A percentile compares a stretch with the other conserved stretches of the same genome.
Conservation (phyloP, 2,113 vertebrate species). For the Hassar affinis region DNA sequence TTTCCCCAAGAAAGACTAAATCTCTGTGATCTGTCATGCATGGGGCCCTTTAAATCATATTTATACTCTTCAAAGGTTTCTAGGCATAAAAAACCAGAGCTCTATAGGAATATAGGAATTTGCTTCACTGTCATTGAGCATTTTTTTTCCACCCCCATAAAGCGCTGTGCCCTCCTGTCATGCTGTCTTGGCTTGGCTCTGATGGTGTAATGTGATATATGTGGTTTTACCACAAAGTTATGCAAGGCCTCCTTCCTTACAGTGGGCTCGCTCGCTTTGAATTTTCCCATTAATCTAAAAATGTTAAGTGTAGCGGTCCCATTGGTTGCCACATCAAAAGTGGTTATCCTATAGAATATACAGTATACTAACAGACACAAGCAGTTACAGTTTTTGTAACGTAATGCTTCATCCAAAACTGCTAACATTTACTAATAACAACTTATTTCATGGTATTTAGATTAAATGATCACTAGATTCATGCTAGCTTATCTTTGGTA, state of each 20-base stretch:
- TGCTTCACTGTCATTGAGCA: not conserved
- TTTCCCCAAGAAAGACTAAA: not conserved
- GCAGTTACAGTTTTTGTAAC: too few relatives aligned
- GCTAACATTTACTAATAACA: too few relatives aligned
- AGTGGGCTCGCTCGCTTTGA: slow-evolving; percentile 42
- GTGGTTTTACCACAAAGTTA: not conserved
- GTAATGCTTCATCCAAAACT: too few relatives aligned
- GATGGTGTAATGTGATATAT: slow-evolving; percentile 34
- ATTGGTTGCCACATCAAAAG: slow-evolving; percentile 4
- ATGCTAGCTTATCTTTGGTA: not conserved
- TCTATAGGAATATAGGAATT: not conserved
- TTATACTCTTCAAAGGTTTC: not conserved
- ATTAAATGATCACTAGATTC: too few relatives aligned
- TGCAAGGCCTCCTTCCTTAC: slow-evolving; percentile 8
- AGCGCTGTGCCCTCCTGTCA: slow-evolving; percentile 12
- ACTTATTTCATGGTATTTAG: too few relatives aligned
- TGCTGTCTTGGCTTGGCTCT: slow-evolving; percentile 11
- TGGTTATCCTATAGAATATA: too few relatives aligned
- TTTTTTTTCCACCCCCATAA: too few relatives aligned
- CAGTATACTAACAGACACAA: too few relatives aligned
- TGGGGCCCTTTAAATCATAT: not conserved
- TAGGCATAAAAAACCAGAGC: not conserved
- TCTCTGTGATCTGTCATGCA: not conserved
- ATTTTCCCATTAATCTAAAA: slow-evolving; percentile 58
- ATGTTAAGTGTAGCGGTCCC: not conserved